Evolutionary conservation across 2,888 invertebrate species (phyloP).

Genomic region (Baccha elongata): DNA sequence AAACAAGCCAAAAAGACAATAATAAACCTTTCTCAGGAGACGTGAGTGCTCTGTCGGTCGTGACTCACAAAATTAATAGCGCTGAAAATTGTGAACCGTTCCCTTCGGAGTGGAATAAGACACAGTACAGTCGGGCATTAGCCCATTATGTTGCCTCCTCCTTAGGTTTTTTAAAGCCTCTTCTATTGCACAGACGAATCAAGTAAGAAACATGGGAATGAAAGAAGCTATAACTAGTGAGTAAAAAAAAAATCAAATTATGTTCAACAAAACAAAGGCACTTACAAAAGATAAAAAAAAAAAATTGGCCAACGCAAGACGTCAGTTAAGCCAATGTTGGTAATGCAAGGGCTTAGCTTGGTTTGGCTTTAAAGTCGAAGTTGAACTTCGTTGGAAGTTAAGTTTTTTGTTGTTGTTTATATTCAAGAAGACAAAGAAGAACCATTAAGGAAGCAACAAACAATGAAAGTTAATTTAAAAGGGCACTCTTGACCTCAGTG

Average conservation of each 20-base stretch:
- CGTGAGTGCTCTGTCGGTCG: conserved; percentile 64
- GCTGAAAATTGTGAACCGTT: conserved; percentile 65
- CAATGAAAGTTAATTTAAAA: conserved; percentile 47
- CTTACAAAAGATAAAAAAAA: background rate
- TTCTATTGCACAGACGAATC: conserved; percentile 2
- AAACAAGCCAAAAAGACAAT: background rate
- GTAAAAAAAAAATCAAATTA: conserved; percentile 40
- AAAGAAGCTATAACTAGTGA: conserved; percentile 22
- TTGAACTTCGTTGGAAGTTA: conserved; percentile 26
- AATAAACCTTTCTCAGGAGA: conserved; percentile 26
- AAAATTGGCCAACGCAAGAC: conserved; percentile 20
- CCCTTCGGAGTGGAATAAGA: conserved; percentile 22
- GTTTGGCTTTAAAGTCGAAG: conserved; percentile 20
- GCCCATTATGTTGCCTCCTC: conserved; percentile 30
- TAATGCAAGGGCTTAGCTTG: conserved; percentile 13
- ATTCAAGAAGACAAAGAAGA: conserved; percentile 28
- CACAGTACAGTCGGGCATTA: conserved; percentile 18
- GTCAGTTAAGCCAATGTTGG: conserved; percentile 29
- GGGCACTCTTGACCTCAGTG: conserved; percentile 57
- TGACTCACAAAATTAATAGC: conserved; percentile 76
- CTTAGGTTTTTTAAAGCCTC: conserved; percentile 11
- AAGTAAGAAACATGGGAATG: background rate
- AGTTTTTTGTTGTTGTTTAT: conserved; percentile 1
- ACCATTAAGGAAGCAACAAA: conserved; percentile 25
- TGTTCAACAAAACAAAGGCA: conserved; percentile 54